phyloP scores from a whole-genome alignment of 2,797 vertebrate genomes.

The Allobates femoralis region DNA sequence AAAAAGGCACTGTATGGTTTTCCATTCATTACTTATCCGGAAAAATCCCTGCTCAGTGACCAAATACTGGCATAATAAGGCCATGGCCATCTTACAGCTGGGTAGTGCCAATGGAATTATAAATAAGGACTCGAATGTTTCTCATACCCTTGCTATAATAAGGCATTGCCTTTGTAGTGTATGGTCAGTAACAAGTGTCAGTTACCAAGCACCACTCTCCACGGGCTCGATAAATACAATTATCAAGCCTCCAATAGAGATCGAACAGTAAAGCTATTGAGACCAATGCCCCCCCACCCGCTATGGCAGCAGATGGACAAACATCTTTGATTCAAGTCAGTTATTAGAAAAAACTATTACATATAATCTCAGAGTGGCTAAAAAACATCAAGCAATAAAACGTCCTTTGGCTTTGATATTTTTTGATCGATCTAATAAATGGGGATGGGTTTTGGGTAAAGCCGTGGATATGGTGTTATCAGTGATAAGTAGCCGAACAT shows the following conservation, averaged over 20 bases:
- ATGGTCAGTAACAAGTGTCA: slow-evolving; percentile 29
- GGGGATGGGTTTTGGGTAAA: neutral
- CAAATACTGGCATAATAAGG: slow-evolving; percentile 13
- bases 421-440: neutral
- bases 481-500: neutral
- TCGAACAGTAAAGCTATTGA: slow-evolving; percentile 42
- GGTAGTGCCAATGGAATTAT: slow-evolving; percentile 29
- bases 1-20: slow-evolving; percentile 46
- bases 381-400: slow-evolving; percentile 27
- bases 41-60: neutral
- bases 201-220: slow-evolving; percentile 33
- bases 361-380: slow-evolving; percentile 20
- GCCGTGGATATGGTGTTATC: neutral
- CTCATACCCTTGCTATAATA: slow-evolving; percentile 26
- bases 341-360: slow-evolving; percentile 26
- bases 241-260: slow-evolving; percentile 26
- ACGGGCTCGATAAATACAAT: slow-evolving; percentile 16
- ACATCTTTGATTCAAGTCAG: slow-evolving; percentile 41
- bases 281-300: neutral
- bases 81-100: slow-evolving; percentile 10
- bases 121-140: slow-evolving; percentile 10
- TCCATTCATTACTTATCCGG: neutral
- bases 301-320: slow-evolving; percentile 26
- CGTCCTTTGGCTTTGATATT: slow-evolving; percentile 38
- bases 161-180: slow-evolving; percentile 48